Evolutionary conservation across 1,140 invertebrate genomes (phyloP), one percentile per base, ranked within the genome.

Genomic region (Trigoniulus corallinus): DNA sequence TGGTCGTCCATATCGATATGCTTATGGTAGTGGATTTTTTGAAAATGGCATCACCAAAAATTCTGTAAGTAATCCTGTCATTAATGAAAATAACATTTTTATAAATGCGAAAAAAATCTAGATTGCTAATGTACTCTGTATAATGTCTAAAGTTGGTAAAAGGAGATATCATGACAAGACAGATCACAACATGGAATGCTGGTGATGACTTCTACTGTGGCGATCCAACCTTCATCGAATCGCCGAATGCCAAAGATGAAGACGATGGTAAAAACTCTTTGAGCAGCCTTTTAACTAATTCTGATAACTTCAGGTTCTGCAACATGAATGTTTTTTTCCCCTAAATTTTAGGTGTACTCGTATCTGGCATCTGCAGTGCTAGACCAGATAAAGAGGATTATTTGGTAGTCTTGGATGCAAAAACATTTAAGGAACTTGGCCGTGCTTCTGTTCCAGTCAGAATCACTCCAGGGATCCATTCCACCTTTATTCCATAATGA

Each of bases 1-100:
- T 51, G 62, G 59, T n/a, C 51, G 50, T 43, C 56, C 57, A 24
- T 64, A 64, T 43, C 52, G 54, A 47, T 64, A 64, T 50, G 58
- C 56, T 22, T 64, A 63, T 47, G 60, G 41, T 12, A 37, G 26
- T n/a, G 50, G 50, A 4, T 22, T 47, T 2, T 45, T 39, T 27
- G 50, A 37, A 23, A 27, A 40, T 48, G 50, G 39, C 24, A 51
- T 43, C 7, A 51, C 23, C 45, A 42, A 42, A 21, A n/a, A 42
- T 42, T 21, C 12, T 18, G 13, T 46, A 46, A 18, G 22, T 46
- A 2, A 46, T 22, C 10, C 7, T n/a, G n/a, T n/a, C n/a, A n/a
- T n/a, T n/a, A n/a, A n/a, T n/a, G n/a, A 4, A 4, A 47, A 25
- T 27, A 47, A 47, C 13, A 24, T 7, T 47, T 4, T 24, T 29